Evolutionary conservation across 37 sponge, comb jelly and placozoan species (phyloP), one percentile per base, ranked within the genome.

Genomic region (Aplysina aerophoba): DNA sequence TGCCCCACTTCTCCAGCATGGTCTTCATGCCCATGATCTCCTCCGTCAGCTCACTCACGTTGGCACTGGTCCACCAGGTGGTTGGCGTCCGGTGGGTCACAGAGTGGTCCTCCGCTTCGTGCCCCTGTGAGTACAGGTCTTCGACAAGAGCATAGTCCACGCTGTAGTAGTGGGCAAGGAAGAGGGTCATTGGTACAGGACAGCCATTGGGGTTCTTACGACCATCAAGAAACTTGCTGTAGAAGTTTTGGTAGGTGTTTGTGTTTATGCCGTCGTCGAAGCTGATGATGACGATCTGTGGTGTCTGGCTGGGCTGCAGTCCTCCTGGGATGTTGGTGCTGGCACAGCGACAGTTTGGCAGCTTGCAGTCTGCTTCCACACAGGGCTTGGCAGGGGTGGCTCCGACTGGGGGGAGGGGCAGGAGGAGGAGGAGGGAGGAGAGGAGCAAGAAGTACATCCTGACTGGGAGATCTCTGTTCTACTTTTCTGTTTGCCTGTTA

Each of bases 341-440:
- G 31, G 89, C 89, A 79, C 89, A 89, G 61, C 81, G 71, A 81
- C 89, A 89, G 72, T 37, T 59, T 0, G 89, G 89, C 53, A 80
- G 85, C 39, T 65, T 84, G 54, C 89, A 89, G 13, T 68, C n/a
- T 2, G 37, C 28, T 36, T 20, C n/a, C 24, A 50, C 59, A 40
- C 89, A 89, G 0, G 89, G 89, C 50, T 44, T 44, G 50, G 50
- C 50, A 44, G 50, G 50, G 8, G 50, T 44, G 50, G 50, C 50
- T 8, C 50, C 50, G 8, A 44, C 50, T 44, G 50, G 50, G 50
- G 50, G 50, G 50, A 44, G 50, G 50, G 50, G 50, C 50, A 44
- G 50, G 6, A 44, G 50, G 6, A 44, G 50, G 50, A 44, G 50
- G 50, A 44, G 50, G 50, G 8, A 8, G 50, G 50, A 44, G 50